Percentiles rank a stretch among this genome's conserved stretches.
phyloP scores from a whole-genome alignment of 2,888 invertebrate genomes.

The Papilio gigon region DNA sequence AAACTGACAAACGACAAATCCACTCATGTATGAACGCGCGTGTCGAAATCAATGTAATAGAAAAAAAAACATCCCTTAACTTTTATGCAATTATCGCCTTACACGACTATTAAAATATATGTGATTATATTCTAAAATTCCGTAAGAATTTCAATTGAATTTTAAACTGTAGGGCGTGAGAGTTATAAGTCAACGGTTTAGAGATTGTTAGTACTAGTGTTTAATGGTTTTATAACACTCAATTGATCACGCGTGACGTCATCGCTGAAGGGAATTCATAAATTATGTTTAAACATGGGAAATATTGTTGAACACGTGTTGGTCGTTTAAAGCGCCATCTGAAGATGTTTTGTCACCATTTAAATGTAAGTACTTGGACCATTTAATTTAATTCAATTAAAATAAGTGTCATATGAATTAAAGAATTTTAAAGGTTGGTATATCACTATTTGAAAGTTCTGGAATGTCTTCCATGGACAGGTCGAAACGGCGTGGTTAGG shows the following conservation, averaged over 20 bases:
- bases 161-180: slow-evolving; percentile 74
- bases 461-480: too few species aligned
- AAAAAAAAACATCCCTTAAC: slow-evolving; percentile 48
- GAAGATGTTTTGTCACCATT: slow-evolving; percentile 44
- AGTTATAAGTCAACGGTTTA: slow-evolving; percentile 59
- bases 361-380: slow-evolving; percentile 44
- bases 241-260: slow-evolving; percentile 75
- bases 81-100: slow-evolving; percentile 22
- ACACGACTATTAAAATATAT: slow-evolving; percentile 42
- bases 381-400: slow-evolving; percentile 37
- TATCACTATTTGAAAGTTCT: too few species aligned
- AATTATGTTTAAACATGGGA: slow-evolving; percentile 64
- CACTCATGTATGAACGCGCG: slow-evolving; percentile 74
- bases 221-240: slow-evolving; percentile 79
- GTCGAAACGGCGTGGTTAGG: too few species aligned
- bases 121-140: slow-evolving; percentile 40
- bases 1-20: slow-evolving; percentile 77
- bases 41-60: slow-evolving; percentile 54
- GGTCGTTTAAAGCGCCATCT: slow-evolving; percentile 57
- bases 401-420: neutral
- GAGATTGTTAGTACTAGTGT: slow-evolving; percentile 60
- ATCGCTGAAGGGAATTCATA: slow-evolving; percentile 60
- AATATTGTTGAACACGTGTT: slow-evolving; percentile 56
- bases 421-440: too few species aligned
- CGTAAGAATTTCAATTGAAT: slow-evolving; percentile 61